Percentiles rank a stretch among this genome's conserved stretches.
Conservation (phyloP, 2,113 vertebrate species). For the Brienomyrus brachyistius region DNA sequence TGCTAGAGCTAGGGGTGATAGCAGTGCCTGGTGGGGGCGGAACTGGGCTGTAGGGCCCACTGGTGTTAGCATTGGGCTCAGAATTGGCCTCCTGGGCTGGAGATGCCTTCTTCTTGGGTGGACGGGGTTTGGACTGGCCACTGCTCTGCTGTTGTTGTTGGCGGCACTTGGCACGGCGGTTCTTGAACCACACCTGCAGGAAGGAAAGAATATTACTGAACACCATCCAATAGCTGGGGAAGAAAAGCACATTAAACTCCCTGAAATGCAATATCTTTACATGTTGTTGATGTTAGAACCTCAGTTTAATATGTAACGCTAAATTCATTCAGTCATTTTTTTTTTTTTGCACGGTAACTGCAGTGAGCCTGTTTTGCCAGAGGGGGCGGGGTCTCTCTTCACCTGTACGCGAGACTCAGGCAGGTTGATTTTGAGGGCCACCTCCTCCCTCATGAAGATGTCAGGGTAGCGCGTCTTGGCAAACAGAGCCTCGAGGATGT, state of each 20-base stretch:
- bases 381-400: background rate
- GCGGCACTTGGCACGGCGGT: conserved; percentile 76
- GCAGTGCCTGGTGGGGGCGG: conserved; percentile 58
- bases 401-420: conserved; percentile 80
- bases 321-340: background rate
- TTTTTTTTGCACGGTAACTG: background rate
- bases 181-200: conserved; percentile 75
- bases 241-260: background rate
- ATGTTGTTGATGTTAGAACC: background rate
- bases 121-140: conserved; percentile 70
- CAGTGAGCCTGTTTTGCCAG: background rate
- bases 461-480: conserved; percentile 79
- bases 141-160: conserved; percentile 77
- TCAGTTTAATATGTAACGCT: background rate
- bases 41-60: conserved; percentile 64
- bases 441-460: conserved; percentile 82
- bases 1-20: conserved; percentile 63
- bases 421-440: conserved; percentile 78
- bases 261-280: background rate
- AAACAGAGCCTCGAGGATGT: conserved; percentile 75
- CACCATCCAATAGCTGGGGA: background rate
- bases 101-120: conserved; percentile 72
- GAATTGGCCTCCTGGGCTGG: conserved; percentile 53
- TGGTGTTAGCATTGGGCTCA: conserved; percentile 54
- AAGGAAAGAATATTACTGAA: background rate